These are phyloP conservation scores for Eupithecia abbreviata DNA, from an alignment of 2,888 invertebrate genomes.

Conservation along the genomic window DNA sequence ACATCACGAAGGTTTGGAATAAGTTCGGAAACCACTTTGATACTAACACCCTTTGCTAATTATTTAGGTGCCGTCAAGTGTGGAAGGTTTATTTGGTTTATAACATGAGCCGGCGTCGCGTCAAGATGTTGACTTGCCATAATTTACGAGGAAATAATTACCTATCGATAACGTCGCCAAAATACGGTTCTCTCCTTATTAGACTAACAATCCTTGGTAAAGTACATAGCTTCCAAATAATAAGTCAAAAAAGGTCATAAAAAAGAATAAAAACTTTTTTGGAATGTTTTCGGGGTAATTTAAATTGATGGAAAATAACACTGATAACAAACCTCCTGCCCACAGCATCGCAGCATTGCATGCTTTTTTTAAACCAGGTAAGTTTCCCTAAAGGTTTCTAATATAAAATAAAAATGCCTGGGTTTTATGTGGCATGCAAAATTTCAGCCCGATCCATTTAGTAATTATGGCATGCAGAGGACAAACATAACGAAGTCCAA, in stretches of 20 bases:
- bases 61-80: background rate
- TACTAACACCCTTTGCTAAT: background rate
- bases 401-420: too few species aligned
- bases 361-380: too few species aligned
- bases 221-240: background rate
- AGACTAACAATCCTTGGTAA: background rate
- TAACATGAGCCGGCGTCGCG: constrained; percentile 33
- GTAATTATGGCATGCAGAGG: too few species aligned
- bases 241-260: too few species aligned
- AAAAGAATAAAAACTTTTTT: too few species aligned
- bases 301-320: too few species aligned
- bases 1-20: background rate
- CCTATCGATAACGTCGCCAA: constrained; percentile 36
- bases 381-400: too few species aligned
- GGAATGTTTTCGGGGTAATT: too few species aligned
- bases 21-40: background rate
- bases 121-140: constrained; percentile 31
- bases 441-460: too few species aligned
- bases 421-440: too few species aligned
- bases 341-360: too few species aligned
- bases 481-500: background rate
- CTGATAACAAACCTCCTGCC: too few species aligned
- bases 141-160: constrained; percentile 43
- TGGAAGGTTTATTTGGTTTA: constrained; percentile 15
- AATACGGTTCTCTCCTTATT: background rate